Conservation (phyloP, 2,888 invertebrate genomes). For the Mythimna albipuncta region DNA sequence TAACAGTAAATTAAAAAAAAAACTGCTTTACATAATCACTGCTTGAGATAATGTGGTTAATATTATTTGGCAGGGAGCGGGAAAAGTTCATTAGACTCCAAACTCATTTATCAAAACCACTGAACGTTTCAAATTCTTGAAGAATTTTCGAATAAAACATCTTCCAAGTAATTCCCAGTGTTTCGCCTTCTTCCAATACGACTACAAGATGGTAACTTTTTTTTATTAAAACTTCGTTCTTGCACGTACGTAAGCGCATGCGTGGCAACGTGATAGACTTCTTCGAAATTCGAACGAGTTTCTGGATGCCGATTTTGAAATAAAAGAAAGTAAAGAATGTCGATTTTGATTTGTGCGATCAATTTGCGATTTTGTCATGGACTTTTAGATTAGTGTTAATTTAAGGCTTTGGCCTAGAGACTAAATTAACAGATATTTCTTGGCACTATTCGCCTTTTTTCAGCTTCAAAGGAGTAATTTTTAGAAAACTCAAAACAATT, state of each 20-base stretch:
- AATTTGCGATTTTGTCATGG: not conserved
- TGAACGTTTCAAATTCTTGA: constrained; percentile 1
- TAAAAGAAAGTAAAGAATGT: constrained; percentile 34
- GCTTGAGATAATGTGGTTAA: not conserved
- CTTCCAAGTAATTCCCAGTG: constrained; percentile 40
- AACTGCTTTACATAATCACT: too few species aligned
- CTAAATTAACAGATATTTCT: constrained; percentile 37
- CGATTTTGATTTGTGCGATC: constrained; percentile 25
- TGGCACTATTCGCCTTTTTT: constrained; percentile 51
- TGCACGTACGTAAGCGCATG: constrained; percentile 51
- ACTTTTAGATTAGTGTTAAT: not conserved
- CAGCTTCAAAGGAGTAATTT: constrained; percentile 44
- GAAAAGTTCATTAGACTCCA: not conserved
- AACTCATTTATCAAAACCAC: not conserved
- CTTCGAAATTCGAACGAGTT: constrained; percentile 58
- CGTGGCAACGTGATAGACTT: constrained; percentile 42
- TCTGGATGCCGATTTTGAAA: constrained; percentile 39
- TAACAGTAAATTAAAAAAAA: too few species aligned
- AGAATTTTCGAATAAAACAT: constrained; percentile 28
- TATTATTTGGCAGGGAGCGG: not conserved
- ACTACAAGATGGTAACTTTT: constrained; percentile 47
- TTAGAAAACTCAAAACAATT: constrained; percentile 41
- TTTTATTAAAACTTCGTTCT: constrained; percentile 43
- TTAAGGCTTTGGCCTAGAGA: constrained; percentile 38
- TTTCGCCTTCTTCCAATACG: constrained; percentile 63